phyloP scores from a whole-genome alignment of 2,113 vertebrate genomes.

The Caranx melampygus region DNA sequence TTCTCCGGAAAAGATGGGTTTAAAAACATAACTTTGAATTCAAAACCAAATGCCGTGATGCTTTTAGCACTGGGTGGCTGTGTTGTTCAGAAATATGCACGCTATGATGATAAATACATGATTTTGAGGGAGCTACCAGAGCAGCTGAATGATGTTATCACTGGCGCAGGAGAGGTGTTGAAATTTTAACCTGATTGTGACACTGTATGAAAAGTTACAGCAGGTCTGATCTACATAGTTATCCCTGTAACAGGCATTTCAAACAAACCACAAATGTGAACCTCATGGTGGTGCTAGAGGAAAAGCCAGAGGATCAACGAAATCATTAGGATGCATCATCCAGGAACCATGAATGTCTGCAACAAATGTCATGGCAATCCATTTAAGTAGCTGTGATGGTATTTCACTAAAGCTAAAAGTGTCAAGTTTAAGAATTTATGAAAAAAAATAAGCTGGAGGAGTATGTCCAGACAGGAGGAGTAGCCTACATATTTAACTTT shows the following conservation, averaged over 20 bases:
- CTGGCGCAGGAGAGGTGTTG: background rate
- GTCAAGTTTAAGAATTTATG: background rate
- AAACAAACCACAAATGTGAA: background rate
- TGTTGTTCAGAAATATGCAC: background rate
- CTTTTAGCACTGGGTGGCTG: background rate
- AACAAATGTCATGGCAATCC: background rate
- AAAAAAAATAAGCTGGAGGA: background rate
- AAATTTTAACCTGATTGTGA: background rate
- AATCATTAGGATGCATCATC: background rate
- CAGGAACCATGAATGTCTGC: background rate
- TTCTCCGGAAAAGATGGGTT: background rate
- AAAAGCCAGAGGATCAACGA: background rate
- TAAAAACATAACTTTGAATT: background rate
- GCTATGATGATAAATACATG: background rate
- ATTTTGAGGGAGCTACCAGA: background rate
- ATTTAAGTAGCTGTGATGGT: background rate
- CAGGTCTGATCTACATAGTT: background rate
- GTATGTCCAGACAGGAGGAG: background rate
- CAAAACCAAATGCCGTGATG: background rate
- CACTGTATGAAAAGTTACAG: background rate
- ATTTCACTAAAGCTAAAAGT: conserved; percentile 1
- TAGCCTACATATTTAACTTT: background rate
- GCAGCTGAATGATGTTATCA: background rate
- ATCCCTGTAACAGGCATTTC: background rate
- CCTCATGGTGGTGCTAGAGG: background rate